Evolutionary conservation across 2,888 invertebrate genomes (phyloP), one percentile per base, ranked within the genome.

Genomic region (Thumatha senex): DNA sequence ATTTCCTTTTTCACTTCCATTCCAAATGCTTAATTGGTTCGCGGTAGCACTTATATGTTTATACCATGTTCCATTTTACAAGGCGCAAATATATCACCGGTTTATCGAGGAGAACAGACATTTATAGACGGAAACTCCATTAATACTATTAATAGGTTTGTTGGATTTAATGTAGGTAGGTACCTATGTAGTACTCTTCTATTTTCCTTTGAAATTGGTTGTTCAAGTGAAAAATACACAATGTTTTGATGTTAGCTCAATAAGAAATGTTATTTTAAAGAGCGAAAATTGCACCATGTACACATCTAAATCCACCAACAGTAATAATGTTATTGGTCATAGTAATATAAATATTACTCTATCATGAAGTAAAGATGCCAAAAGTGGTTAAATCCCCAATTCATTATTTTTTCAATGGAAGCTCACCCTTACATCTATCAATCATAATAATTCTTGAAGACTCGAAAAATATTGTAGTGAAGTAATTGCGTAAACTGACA

Each of bases 121-220:
- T 64, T 64, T 64, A 64, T 63, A 56, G 64, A 64, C 57, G 52
- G 54, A 45, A 64, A 64, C 64, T 57, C 64, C 67, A 64, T 64
- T 67, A 64, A 63, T 51, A 52, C 48, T 64, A 64, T 67, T 67
- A 64, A 67, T 64, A 67, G 64, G 49, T 54, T 24, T 54, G 64
- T 63, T 51, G 45, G 67, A 48, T 53, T 59, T 57, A 54, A 64
- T 51, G 51, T 63, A 60, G 49, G 51, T 60, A 53, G 49, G 51
- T 60, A 53, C 36, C 18, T 24, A 24, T 24, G 54, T 57, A 52
- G 57, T 47, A 45, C 33, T 48, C 39, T 34, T 38, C 48, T 57
- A 52, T 60, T 63, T 63, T 51, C 51, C 24, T 60, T 63, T 48
- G 12, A 35, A 53, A 9, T 51, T 11, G 48, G 42, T 47, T 43